Conservation (phyloP, 1,140 invertebrate genomes). For the Pomacea maculata region DNA sequence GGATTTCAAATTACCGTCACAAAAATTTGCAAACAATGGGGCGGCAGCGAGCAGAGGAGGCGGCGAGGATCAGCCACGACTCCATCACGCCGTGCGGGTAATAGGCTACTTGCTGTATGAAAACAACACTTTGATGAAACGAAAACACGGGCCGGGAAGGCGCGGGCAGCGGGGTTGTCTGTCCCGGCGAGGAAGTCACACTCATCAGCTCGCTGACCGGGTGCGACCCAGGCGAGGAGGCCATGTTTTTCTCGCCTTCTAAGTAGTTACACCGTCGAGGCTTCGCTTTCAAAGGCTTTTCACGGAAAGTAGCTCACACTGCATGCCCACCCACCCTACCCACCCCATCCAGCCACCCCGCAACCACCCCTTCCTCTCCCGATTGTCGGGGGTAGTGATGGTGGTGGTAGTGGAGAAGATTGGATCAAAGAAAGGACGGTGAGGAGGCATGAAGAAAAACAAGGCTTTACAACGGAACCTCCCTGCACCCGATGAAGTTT, state of each 20-base stretch:
- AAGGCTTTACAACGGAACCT: too few relatives aligned
- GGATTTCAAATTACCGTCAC: slow-evolving; percentile 33
- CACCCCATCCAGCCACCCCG: too few relatives aligned
- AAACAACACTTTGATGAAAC: slow-evolving; percentile 34
- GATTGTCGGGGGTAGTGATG: too few relatives aligned
- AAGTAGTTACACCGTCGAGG: slow-evolving; percentile 16
- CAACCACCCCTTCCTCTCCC: too few relatives aligned
- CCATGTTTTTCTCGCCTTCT: slow-evolving; percentile 19
- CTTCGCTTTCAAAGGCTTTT: not conserved
- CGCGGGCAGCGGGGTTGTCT: not conserved
- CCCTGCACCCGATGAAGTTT: too few relatives aligned
- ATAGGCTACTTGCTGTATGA: slow-evolving; percentile 32
- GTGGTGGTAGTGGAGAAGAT: too few relatives aligned
- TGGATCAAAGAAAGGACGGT: too few relatives aligned
- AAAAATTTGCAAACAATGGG: slow-evolving; percentile 19
- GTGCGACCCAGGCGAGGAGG: not conserved
- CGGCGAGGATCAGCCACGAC: slow-evolving; percentile 7
- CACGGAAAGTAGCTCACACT: too few relatives aligned
- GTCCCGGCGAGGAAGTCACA: slow-evolving; percentile 14
- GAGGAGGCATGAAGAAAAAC: too few relatives aligned
- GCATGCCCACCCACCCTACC: too few relatives aligned
- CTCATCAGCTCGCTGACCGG: not conserved
- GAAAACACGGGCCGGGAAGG: slow-evolving; percentile 21
- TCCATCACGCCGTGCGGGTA: slow-evolving; percentile 4
- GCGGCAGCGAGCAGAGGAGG: not conserved